Conservation (phyloP, 2,797 vertebrate species). For the Anabas testudineus region DNA sequence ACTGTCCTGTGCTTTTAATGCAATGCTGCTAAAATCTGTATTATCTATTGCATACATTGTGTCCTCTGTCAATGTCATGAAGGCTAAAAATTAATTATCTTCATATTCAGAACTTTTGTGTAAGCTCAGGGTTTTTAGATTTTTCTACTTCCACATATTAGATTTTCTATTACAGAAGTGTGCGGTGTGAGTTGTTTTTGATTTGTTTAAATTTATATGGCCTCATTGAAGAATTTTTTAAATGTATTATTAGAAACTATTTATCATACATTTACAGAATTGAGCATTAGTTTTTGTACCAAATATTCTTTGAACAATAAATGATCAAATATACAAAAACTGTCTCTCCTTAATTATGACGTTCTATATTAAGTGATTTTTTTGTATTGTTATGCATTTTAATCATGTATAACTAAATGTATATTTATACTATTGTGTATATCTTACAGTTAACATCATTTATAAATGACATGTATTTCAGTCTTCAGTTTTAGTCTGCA, state of each 20-base stretch:
- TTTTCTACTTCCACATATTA: background rate
- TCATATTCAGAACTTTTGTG: background rate
- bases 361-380: too few relatives aligned
- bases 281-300: slow-evolving; percentile 47
- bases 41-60: background rate
- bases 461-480: too few relatives aligned
- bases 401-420: too few relatives aligned
- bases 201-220: slow-evolving; percentile 42
- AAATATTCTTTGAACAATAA: slow-evolving; percentile 58
- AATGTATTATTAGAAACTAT: slow-evolving; percentile 47
- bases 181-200: slow-evolving; percentile 37
- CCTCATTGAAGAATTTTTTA: slow-evolving; percentile 4
- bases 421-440: too few relatives aligned
- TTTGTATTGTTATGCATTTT: too few relatives aligned
- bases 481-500: too few relatives aligned
- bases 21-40: slow-evolving; percentile 27
- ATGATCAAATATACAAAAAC: slow-evolving; percentile 19
- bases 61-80: background rate
- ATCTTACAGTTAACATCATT: too few relatives aligned
- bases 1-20: slow-evolving; percentile 6
- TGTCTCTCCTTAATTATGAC: background rate
- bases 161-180: slow-evolving; percentile 25
- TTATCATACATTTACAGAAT: slow-evolving; percentile 32
- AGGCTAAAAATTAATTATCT: background rate
- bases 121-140: background rate